Evolutionary conservation across 2,888 invertebrate species (phyloP), one percentile per base, ranked within the genome.

Genomic region (Acleris holmiana): DNA sequence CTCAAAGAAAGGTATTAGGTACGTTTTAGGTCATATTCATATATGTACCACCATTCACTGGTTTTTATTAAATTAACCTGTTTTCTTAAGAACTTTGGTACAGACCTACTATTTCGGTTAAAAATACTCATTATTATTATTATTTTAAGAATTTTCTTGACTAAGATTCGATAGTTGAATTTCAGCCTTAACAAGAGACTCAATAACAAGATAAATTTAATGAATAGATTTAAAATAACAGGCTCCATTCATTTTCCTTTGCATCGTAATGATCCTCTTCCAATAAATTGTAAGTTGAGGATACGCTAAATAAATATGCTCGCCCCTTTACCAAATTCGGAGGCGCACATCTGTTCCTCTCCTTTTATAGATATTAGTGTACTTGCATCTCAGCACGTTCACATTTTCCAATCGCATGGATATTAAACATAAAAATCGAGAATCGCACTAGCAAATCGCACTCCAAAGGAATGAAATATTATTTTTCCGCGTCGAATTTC

Each of bases 271-370:
- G 18, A 48, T 23, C 35, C 35, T 46, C 53, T 44, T 64, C 57
- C 57, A 71, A 73, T 76, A 76, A 76, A 79, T 78, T 74, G 73
- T 64, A 67, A 71, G 68, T 55, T 71, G 74, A 72, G 48, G 77
- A 75, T 74, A 70, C 76, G 77, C 75, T 75, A 78, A 79, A 82
- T 79, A 81, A 80, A 80, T 80, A 76, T 75, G 72, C 73, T 69
- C 71, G 62, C 72, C 74, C 71, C 75, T 74, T 68, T 56, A 73
- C 77, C 71, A 60, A 69, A 71, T 67, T 68, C 71, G 71, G 69
- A 71, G 74, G 75, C 78, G 80, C 79, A 77, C 82, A 84, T 85
- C 80, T 81, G 78, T 76, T 75, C 74, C 76, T 78, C 81, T 80
- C 81, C 78, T 78, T 76, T 73, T 72, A 71, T 72, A 70, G 73